Evolutionary conservation across 1,140 invertebrate species (phyloP), one percentile per base, ranked within the genome.

Genomic region (Dendrolimus kikuchii): DNA sequence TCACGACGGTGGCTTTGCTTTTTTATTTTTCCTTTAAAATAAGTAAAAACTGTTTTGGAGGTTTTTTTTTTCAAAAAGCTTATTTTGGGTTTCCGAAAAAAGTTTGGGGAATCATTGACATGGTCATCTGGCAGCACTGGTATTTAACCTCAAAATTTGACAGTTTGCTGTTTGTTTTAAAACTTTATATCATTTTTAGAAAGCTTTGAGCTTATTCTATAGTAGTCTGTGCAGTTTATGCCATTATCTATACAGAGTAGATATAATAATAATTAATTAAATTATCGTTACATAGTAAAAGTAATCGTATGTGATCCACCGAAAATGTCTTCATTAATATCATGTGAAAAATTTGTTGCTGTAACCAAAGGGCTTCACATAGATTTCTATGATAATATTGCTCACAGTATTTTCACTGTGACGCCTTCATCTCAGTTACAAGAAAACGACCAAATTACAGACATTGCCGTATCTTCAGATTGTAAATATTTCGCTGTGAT

Each of bases 381-480:
- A 9, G 63, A 68, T 50, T 49, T 51, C n/a, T 70, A 64, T 39
- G 60, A 81, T 52, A 55, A 61, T 59, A 62, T 59, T 10, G 66
- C 59, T 37, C 77, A 84, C 58, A 68, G 57, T 41, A 55, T 69
- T 50, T 47, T 76, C 38, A 41, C 53, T 9, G 49, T 64, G 43
- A 54, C 69, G 45, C 45, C 53, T 46, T 51, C 48, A 44, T 50
- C 44, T 47, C 62, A 58, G 53, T 49, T 40, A 45, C 48, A 61
- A 51, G 68, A 74, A 52, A 64, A 71, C 46, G 78, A 82, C 55
- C 52, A 51, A 47, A 74, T 86, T 48, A 57, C 59, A 39, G 79
- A 83, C 66, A 62, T 84, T 48, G 52, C 54, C 46, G 64, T 81
- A 61, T 81, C 81, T 4, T 36, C 60, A 4, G 59, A 84, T 57